Conservation (phyloP, 2,797 vertebrate genomes). For the Neosalanx taihuensis region DNA sequence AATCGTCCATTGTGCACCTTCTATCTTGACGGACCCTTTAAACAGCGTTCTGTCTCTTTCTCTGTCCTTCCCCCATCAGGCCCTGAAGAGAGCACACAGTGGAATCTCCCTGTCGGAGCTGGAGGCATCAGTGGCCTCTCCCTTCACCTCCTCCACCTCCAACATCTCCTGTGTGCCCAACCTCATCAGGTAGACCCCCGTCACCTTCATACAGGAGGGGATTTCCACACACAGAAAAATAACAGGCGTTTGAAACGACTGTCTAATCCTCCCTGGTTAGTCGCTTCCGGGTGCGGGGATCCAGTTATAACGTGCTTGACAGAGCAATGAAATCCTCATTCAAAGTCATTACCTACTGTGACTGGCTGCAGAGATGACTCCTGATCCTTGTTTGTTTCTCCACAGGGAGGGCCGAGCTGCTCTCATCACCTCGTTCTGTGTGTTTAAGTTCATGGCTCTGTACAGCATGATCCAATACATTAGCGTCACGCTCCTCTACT, state of each 20-base stretch:
- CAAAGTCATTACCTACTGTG: not conserved
- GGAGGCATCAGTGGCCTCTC: conserved; percentile 95
- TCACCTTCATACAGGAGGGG: too few species aligned
- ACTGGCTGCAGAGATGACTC: not conserved
- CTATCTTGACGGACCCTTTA: not conserved
- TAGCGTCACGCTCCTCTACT: conserved; percentile 92
- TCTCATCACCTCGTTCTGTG: conserved; percentile 95
- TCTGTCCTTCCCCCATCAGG: conserved; percentile 64
- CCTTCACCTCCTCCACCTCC: conserved; percentile 91
- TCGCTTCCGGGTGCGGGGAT: too few species aligned
- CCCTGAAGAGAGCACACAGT: conserved; percentile 92
- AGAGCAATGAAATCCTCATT: not conserved
- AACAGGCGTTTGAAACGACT: not conserved
- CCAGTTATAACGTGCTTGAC: too few species aligned
- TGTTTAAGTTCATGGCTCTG: conserved; percentile 98
- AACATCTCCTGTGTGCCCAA: conserved; percentile 97
- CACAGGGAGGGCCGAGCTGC: conserved; percentile 94
- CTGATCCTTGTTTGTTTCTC: conserved; percentile 10
- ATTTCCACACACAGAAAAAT: not conserved
- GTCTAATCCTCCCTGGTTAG: too few species aligned
- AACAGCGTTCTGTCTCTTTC: not conserved
- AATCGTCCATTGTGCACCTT: not conserved
- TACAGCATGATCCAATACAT: conserved; percentile 99
- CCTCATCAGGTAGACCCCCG: conserved; percentile 84
- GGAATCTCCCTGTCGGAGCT: conserved; percentile 97